These are phyloP conservation scores for Papilio glaucus DNA, from an alignment of 1,140 invertebrate genomes.

Conservation along the genomic window DNA sequence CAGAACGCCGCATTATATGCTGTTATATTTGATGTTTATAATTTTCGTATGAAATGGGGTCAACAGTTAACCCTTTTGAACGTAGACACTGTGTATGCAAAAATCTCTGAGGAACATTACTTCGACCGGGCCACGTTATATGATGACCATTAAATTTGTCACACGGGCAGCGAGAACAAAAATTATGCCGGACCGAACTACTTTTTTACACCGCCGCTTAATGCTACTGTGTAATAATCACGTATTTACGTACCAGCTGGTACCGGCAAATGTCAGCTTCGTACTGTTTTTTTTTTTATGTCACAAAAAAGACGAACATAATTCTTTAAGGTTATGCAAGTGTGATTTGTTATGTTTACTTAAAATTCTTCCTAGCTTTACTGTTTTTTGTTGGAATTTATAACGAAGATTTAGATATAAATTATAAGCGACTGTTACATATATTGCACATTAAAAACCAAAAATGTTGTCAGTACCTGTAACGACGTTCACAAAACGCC, in stretches of 20 bases:
- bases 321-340: slow-evolving; percentile 28
- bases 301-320: slow-evolving; percentile 35
- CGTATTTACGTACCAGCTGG: slow-evolving; percentile 41
- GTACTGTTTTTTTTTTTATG: slow-evolving; percentile 39
- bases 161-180: slow-evolving; percentile 32
- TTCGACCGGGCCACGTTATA: slow-evolving; percentile 27
- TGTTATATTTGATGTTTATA: background rate
- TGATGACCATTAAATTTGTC: slow-evolving; percentile 39
- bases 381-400: background rate
- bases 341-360: slow-evolving; percentile 18
- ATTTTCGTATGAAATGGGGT: slow-evolving; percentile 10
- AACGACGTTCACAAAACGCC: slow-evolving; percentile 26
- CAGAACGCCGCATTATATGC: background rate
- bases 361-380: slow-evolving; percentile 16
- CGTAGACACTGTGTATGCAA: background rate
- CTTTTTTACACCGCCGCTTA: slow-evolving; percentile 36
- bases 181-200: slow-evolving; percentile 33
- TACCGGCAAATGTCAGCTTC: slow-evolving; percentile 42
- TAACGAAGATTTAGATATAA: slow-evolving; percentile 31
- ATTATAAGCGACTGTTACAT: slow-evolving; percentile 15
- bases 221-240: slow-evolving; percentile 48
- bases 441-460: slow-evolving; percentile 23
- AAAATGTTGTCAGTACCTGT: slow-evolving; percentile 30
- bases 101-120: slow-evolving; percentile 30
- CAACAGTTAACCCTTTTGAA: slow-evolving; percentile 28